Evolutionary conservation across 2,888 invertebrate genomes (phyloP).

Genomic region (Sminthurinus aureus): DNA sequence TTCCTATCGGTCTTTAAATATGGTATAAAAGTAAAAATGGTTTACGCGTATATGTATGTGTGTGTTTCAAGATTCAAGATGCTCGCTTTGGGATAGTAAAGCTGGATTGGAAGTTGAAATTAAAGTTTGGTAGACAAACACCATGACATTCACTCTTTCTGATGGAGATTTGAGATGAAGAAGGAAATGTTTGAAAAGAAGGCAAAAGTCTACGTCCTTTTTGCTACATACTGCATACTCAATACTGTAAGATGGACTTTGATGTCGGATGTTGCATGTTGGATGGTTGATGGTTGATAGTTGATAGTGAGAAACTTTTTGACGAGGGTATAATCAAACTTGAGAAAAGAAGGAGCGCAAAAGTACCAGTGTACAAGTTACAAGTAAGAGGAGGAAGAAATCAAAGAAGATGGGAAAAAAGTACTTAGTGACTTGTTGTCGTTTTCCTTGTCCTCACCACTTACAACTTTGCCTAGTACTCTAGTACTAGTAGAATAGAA

Average conservation of each 20-base stretch:
- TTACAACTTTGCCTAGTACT: neutral
- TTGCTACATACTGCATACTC: neutral
- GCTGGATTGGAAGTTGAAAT: too few species aligned
- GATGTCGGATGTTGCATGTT: neutral
- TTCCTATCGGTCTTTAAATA: too few species aligned
- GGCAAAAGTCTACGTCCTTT: neutral
- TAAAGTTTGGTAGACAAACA: too few species aligned
- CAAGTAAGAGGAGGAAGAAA: too few species aligned
- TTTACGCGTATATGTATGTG: too few species aligned
- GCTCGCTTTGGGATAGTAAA: too few species aligned
- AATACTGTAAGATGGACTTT: constrained; percentile 4
- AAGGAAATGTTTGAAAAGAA: neutral
- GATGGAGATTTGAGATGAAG: too few species aligned
- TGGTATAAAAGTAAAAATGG: too few species aligned
- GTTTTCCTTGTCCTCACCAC: neutral
- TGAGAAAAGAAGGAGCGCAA: neutral
- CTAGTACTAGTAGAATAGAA: neutral
- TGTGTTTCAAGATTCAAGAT: too few species aligned
- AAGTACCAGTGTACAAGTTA: neutral
- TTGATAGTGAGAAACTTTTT: constrained; percentile 25
- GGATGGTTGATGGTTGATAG: neutral
- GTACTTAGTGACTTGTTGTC: neutral
- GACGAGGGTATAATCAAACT: constrained; percentile 33
- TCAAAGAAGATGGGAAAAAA: too few species aligned
- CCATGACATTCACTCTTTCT: too few species aligned